These are phyloP conservation scores for Barnardius zonarius DNA, from an alignment of 2,113 vertebrate species.

Conservation along the genomic window DNA sequence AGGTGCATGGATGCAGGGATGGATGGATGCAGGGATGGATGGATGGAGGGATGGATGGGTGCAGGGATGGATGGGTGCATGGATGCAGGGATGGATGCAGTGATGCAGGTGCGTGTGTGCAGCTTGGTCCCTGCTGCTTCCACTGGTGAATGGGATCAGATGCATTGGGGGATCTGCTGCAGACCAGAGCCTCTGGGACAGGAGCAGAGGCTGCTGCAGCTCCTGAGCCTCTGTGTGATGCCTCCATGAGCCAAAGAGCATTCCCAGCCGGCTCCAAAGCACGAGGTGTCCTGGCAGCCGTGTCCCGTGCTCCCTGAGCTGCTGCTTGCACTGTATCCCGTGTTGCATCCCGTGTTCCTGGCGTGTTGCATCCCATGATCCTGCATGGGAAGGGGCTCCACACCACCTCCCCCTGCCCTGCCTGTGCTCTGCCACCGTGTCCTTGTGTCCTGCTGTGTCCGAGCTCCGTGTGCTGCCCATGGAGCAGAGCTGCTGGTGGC, in stretches of 20 bases:
- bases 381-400: background rate
- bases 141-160: background rate
- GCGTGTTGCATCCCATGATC: background rate
- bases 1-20: too few species aligned
- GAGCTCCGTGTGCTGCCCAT: fast-evolving
- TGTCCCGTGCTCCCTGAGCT: background rate
- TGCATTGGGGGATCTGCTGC: background rate
- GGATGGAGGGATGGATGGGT: too few species aligned
- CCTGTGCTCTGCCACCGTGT: background rate
- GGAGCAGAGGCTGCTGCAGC: background rate
- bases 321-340: fast-evolving
- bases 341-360: background rate
- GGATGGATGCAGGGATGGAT: too few species aligned
- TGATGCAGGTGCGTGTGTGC: background rate
- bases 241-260: background rate
- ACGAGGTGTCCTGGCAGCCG: background rate
- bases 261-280: background rate
- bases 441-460: background rate
- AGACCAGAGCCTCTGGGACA: background rate
- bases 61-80: too few species aligned
- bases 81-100: too few species aligned
- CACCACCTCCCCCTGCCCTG: background rate
- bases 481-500: background rate
- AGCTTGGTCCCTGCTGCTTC: background rate
- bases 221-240: background rate